Evolutionary conservation across 1,140 invertebrate genomes (phyloP).

Genomic region (Drosophila lacertosa): DNA sequence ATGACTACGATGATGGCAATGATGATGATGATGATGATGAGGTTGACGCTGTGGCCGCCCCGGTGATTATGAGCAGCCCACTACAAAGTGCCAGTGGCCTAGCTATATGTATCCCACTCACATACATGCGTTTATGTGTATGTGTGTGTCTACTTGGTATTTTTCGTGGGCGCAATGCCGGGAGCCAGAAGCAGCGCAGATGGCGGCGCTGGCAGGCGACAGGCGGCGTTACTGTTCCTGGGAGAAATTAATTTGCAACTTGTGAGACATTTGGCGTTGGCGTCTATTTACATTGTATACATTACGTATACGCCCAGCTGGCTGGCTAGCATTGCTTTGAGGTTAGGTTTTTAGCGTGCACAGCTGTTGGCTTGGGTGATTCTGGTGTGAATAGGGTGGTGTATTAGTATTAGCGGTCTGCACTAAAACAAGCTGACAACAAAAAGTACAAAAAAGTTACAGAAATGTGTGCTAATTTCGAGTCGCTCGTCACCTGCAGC

Average conservation of each 20-base stretch:
- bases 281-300: slow-evolving; percentile 80
- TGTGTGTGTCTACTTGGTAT: slow-evolving; percentile 16
- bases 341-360: slow-evolving; percentile 56
- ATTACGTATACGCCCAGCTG: slow-evolving; percentile 66
- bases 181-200: slow-evolving; percentile 22
- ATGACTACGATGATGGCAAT: slow-evolving; percentile 13
- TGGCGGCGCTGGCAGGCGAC: slow-evolving; percentile 8
- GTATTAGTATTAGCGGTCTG: background rate
- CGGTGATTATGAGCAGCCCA: slow-evolving; percentile 62
- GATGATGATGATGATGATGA: slow-evolving; percentile 32
- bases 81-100: slow-evolving; percentile 55
- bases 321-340: slow-evolving; percentile 19
- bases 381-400: background rate
- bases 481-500: slow-evolving; percentile 71
- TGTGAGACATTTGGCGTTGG: slow-evolving; percentile 74
- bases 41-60: slow-evolving; percentile 28
- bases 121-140: background rate
- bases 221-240: slow-evolving; percentile 56
- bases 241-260: slow-evolving; percentile 84
- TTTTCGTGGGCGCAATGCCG: slow-evolving; percentile 13
- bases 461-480: slow-evolving; percentile 71
- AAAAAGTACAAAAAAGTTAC: slow-evolving; percentile 18
- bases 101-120: background rate
- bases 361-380: slow-evolving; percentile 49
- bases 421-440: slow-evolving; percentile 10